A percentile compares a stretch with the other conserved stretches of the same genome.
phyloP scores from a whole-genome alignment of 37 sponge, comb jelly and placozoan genomes.

The Cladorhizidae sp. region DNA sequence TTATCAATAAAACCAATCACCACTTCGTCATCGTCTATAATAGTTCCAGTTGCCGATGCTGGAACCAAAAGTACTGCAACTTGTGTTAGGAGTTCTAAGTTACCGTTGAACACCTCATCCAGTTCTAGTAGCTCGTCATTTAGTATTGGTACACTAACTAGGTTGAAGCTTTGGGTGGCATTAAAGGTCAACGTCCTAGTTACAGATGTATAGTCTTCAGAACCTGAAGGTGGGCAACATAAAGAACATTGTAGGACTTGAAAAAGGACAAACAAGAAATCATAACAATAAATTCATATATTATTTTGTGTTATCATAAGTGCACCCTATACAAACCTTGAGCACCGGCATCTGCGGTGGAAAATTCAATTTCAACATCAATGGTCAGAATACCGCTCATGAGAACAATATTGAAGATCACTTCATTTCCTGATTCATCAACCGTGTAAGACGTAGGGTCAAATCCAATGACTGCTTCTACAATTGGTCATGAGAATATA shows the following conservation, averaged over 20 bases:
- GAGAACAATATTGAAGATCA: constrained; percentile 5
- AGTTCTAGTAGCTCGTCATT: neutral
- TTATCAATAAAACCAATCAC: constrained; percentile 5
- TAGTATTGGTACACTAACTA: neutral
- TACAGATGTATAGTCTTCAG: too few species aligned
- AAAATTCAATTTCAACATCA: constrained; percentile 16
- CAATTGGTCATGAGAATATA: neutral
- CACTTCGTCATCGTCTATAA: neutral
- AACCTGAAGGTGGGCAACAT: too few species aligned
- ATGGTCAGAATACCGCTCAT: constrained; percentile 17
- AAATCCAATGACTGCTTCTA: constrained; percentile 26
- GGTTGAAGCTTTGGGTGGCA: too few species aligned
- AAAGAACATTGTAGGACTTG: too few species aligned
- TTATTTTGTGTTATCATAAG: too few species aligned
- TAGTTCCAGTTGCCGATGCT: neutral
- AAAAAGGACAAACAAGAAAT: too few species aligned
- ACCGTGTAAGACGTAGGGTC: neutral
- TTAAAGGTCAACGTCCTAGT: too few species aligned
- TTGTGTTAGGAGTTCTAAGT: neutral
- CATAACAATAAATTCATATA: too few species aligned
- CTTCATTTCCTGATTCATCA: constrained; percentile 18
- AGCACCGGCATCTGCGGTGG: constrained; percentile 20
- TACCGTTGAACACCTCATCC: neutral
- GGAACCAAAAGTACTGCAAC: neutral
- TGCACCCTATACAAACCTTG: too few species aligned